A percentile compares a stretch with the other conserved stretches of the same genome.
phyloP scores from a whole-genome alignment of 2,113 vertebrate species.

The Perca flavescens region DNA sequence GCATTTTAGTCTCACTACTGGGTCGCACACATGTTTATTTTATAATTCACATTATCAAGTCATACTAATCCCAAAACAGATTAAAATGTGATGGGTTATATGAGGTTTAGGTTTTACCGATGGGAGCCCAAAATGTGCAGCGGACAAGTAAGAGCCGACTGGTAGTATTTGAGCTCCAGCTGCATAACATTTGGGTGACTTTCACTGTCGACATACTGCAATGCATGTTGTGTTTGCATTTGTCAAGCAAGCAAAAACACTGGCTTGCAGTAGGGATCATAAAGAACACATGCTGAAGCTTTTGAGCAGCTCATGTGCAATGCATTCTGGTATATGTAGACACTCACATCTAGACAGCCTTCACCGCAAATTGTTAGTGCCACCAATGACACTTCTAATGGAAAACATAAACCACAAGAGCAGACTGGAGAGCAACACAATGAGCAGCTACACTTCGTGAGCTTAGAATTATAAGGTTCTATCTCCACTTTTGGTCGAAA shows the following conservation, averaged over 20 bases:
- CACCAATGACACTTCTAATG: background rate
- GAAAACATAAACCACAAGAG: conserved; percentile 2
- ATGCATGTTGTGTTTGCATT: background rate
- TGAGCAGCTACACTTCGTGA: background rate
- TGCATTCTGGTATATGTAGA: background rate
- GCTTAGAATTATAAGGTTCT: no score
- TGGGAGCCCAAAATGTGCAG: no score
- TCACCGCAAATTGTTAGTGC: background rate
- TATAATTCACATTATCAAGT: no score
- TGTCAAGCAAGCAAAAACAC: background rate
- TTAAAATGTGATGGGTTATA: no score
- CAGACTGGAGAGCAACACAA: background rate
- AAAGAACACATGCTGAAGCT: no score
- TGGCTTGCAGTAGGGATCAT: background rate
- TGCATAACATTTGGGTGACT: background rate
- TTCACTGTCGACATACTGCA: background rate
- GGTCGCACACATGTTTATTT: no score
- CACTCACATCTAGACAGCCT: background rate
- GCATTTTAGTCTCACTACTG: no score
- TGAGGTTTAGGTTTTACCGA: no score
- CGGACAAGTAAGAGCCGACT: background rate
- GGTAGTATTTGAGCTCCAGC: background rate
- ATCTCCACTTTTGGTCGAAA: no score
- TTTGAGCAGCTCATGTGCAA: background rate
- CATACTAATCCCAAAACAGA: no score